phyloP scores from a whole-genome alignment of 2,888 invertebrate genomes.

The Reticulitermes lucifugus region DNA sequence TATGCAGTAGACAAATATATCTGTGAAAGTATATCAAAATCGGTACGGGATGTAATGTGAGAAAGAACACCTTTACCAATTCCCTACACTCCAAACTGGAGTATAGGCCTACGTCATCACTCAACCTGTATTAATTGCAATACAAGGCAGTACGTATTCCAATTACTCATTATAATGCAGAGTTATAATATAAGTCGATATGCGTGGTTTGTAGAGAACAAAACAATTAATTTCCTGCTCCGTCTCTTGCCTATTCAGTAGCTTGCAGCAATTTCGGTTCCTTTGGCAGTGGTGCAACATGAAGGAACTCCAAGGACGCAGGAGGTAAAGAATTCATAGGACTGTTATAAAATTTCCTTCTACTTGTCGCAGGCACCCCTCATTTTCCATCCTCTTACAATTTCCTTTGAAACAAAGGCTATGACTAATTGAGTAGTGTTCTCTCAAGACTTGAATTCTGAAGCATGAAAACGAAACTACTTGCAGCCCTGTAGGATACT shows the following conservation, averaged over 20 bases:
- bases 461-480: background rate
- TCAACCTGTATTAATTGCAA: too few relatives aligned
- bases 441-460: background rate
- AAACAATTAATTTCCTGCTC: background rate
- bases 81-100: too few relatives aligned
- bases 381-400: background rate
- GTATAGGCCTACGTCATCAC: too few relatives aligned
- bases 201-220: background rate
- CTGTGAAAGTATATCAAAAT: too few relatives aligned
- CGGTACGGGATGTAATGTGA: too few relatives aligned
- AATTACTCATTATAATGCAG: background rate
- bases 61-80: too few relatives aligned
- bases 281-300: background rate
- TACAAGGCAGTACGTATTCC: background rate
- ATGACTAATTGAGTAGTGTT: constrained; percentile 24
- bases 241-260: background rate
- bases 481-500: background rate
- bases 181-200: background rate
- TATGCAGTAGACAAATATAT: too few relatives aligned
- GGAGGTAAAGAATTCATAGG: background rate
- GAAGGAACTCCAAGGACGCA: background rate
- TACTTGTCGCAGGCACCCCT: background rate
- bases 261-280: background rate
- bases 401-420: constrained; percentile 14
- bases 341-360: constrained; percentile 15